phyloP scores from a whole-genome alignment of 2,113 vertebrate species.

The Cyanoderma ruficeps region DNA sequence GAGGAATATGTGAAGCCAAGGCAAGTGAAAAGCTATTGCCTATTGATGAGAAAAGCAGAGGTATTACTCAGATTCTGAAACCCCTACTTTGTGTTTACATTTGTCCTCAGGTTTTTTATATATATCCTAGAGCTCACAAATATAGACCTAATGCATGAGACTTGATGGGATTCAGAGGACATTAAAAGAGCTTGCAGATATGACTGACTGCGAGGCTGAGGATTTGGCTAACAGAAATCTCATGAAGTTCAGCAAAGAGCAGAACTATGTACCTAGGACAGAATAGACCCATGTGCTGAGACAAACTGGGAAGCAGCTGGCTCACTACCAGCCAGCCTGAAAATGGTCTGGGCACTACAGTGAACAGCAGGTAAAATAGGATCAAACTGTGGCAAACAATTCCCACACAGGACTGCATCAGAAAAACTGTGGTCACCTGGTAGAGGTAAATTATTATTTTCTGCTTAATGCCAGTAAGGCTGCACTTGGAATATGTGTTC shows the following conservation, averaged over 20 bases:
- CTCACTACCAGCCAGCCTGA: background rate
- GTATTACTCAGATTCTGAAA: background rate
- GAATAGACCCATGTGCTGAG: background rate
- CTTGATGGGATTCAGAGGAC: background rate
- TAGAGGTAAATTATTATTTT: background rate
- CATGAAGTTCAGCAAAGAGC: background rate
- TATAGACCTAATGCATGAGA: background rate
- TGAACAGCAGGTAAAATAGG: background rate
- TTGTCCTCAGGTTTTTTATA: background rate
- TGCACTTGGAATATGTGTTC: background rate
- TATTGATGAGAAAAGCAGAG: constrained; percentile 17
- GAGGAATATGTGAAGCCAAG: background rate
- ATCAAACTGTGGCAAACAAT: background rate
- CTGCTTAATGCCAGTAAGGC: background rate
- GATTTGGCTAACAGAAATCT: background rate
- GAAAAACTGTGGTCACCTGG: background rate
- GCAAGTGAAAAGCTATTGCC: background rate
- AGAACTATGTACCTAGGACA: background rate
- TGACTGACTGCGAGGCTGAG: background rate
- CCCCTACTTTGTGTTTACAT: background rate
- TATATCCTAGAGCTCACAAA: background rate
- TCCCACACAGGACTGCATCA: background rate
- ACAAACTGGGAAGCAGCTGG: background rate
- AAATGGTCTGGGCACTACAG: background rate
- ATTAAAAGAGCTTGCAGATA: background rate